Evolutionary conservation across 2,113 vertebrate species (phyloP).

Genomic region (Atlantisia rogersi): DNA sequence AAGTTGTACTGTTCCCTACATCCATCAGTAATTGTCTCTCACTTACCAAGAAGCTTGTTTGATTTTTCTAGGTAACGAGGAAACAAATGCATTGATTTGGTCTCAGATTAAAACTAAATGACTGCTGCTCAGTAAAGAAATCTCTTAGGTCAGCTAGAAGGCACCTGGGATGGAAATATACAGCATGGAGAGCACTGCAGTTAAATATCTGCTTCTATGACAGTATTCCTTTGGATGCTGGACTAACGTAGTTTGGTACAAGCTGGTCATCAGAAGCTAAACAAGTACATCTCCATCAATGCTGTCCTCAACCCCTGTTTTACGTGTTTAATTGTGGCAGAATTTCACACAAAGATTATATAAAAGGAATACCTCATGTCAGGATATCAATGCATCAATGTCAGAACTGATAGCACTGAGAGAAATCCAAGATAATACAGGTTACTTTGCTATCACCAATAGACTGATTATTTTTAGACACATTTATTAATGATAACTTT

Average conservation of each 20-base stretch:
- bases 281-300: neutral
- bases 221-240: neutral
- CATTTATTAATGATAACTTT: neutral
- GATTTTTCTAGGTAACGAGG: neutral
- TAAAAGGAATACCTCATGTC: neutral
- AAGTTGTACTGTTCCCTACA: neutral
- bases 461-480: neutral
- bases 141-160: neutral
- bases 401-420: neutral
- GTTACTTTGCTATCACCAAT: neutral
- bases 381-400: no score
- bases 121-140: neutral
- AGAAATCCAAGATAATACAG: neutral
- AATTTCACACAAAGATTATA: neutral
- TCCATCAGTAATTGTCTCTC: neutral
- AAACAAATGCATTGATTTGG: neutral
- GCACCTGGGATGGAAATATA: neutral
- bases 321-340: neutral
- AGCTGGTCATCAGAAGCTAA: neutral
- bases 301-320: neutral
- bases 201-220: conserved; percentile 4
- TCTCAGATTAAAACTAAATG: neutral
- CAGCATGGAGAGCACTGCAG: neutral
- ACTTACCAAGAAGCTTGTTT: neutral
- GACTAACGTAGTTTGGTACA: neutral